Evolutionary conservation across 2,888 invertebrate genomes (phyloP), one percentile per base, ranked within the genome.

Genomic region (Syrista parreyssii): DNA sequence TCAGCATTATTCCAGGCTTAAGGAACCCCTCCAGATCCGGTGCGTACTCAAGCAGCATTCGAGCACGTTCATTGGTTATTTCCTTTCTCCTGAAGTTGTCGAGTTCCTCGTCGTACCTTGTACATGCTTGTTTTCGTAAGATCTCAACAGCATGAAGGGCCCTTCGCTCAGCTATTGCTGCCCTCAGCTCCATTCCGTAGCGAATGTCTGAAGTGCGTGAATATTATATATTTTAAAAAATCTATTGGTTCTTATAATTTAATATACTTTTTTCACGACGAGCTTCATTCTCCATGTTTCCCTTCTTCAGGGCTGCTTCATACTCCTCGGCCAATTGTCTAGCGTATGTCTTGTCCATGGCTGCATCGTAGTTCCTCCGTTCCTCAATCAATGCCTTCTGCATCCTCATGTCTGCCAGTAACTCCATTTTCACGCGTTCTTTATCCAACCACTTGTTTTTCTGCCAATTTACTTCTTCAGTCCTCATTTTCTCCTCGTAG

Each of bases 341-440:
- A 2, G 79, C 75, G 31, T 87, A 85, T 2, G 82, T 83, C 0
- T 79, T 81, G 74, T 88, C 87, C 68, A 76, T 79, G 55, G 81
- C 83, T 6, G 77, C 74, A 0, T 69, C 69, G 11, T 31, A 23
- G 6, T 69, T 84, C 83, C 68, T 86, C 15, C 68, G 82, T 68
- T 84, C 83, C 23, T 78, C 82, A 9, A 74, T 68, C 30, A 55
- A 75, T 72, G 76, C 77, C 12, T 72, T 83, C 15, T 80, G 75
- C 12, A 79, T 81, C 73, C 68, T 80, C 83, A 84, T 83, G 3
- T 85, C 83, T 35, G 80, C 79, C 34, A 82, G 40, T 15, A 82
- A 75, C 68, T 82, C 82, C 68, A 36, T 82, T 12, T 78, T 79
- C 2, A 30, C 76, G 12, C 40, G 79, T 75, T 80, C 81, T 76